Evolutionary conservation across 2,888 invertebrate genomes (phyloP).

Genomic region (Meteorus cinctellus): DNA sequence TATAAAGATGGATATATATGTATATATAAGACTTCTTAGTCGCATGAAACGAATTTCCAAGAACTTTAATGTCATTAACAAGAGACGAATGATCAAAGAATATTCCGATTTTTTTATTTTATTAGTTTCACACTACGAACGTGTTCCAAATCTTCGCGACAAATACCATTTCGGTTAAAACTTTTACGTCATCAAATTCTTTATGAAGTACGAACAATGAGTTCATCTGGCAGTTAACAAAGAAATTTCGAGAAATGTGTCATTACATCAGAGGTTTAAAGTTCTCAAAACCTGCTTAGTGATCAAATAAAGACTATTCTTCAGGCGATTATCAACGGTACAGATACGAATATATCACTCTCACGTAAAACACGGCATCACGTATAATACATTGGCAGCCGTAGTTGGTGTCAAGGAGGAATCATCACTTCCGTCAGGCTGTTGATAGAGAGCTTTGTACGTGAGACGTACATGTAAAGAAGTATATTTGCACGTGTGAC

Average conservation of each 20-base stretch:
- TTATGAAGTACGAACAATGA: background rate
- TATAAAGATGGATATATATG: conserved; percentile 23
- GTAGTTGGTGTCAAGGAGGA: conserved; percentile 14
- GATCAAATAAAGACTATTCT: background rate
- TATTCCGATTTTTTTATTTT: conserved; percentile 5
- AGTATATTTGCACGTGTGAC: conserved; percentile 48
- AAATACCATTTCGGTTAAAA: background rate
- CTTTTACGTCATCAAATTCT: conserved; percentile 1
- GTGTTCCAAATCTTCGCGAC: conserved; percentile 8
- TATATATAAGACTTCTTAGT: conserved; percentile 37
- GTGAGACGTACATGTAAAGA: background rate
- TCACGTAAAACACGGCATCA: background rate
- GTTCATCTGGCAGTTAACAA: background rate
- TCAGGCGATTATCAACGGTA: background rate
- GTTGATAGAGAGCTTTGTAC: background rate
- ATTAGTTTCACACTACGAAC: background rate
- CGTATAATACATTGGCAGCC: conserved; percentile 4
- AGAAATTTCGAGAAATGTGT: background rate
- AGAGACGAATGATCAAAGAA: conserved; percentile 15
- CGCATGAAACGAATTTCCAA: conserved; percentile 45
- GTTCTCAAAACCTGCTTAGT: background rate
- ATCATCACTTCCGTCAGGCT: conserved; percentile 16
- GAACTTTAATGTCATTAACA: conserved; percentile 45
- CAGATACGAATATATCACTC: background rate
- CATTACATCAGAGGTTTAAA: background rate